Conservation (phyloP, 2,888 invertebrate species). For the Nebria salina region DNA sequence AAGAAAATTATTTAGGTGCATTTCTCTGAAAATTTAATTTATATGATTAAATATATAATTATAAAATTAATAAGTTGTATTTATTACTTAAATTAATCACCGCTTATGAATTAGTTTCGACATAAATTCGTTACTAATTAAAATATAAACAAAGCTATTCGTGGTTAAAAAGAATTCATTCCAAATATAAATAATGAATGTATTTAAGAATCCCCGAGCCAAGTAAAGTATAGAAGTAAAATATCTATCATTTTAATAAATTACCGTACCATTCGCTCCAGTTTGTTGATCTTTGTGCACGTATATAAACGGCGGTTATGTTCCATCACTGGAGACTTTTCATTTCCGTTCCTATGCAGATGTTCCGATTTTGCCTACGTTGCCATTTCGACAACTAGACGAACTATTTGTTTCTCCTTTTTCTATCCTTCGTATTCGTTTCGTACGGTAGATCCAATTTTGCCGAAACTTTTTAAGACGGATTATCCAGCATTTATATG, state of each 20-base stretch:
- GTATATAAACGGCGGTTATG: neutral
- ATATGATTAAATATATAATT: too few relatives aligned
- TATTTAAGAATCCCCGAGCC: too few relatives aligned
- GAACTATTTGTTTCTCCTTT: neutral
- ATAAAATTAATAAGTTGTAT: too few relatives aligned
- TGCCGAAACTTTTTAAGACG: neutral
- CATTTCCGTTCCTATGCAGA: slow-evolving; percentile 2
- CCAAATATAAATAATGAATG: too few relatives aligned
- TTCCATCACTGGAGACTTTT: neutral
- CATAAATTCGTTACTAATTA: too few relatives aligned
- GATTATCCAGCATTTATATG: slow-evolving; percentile 12
- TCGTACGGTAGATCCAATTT: slow-evolving; percentile 7
- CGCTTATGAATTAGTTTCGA: too few relatives aligned
- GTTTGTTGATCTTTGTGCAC: neutral
- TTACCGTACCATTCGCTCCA: neutral
- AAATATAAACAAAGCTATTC: too few relatives aligned
- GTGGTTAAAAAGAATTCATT: too few relatives aligned
- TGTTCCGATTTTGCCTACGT: neutral
- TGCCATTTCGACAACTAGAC: neutral
- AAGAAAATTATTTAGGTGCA: too few relatives aligned
- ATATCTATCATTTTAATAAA: neutral
- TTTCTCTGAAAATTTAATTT: too few relatives aligned
- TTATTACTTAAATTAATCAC: too few relatives aligned
- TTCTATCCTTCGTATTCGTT: neutral
- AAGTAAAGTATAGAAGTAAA: too few relatives aligned